Evolutionary conservation across 1,140 invertebrate species (phyloP).

Genomic region (Rhopalosiphum padi): DNA sequence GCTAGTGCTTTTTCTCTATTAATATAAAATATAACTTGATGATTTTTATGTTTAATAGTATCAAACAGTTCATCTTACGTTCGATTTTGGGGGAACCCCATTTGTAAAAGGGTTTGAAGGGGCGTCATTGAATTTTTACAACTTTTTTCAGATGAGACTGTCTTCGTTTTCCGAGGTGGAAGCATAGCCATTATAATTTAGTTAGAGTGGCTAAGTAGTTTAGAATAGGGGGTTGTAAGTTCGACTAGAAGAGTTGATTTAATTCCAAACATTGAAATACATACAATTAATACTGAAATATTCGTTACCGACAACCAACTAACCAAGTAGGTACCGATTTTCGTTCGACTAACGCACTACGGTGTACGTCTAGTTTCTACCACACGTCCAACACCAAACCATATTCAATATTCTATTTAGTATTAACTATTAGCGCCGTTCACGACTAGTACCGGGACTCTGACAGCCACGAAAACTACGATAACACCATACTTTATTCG

Average conservation of each 20-base stretch:
- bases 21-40: constrained; percentile 58
- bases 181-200: constrained; percentile 69
- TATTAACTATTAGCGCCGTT: not conserved
- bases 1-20: constrained; percentile 85
- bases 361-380: no score
- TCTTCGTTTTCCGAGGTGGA: constrained; percentile 72
- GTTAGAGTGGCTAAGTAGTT: not conserved
- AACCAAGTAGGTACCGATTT: not conserved
- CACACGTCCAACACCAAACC: not conserved
- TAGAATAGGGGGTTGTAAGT: not conserved
- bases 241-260: not conserved
- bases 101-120: constrained; percentile 81
- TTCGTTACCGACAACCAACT: not conserved
- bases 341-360: not conserved
- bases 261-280: not conserved
- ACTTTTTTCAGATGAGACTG: constrained; percentile 69
- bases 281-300: not conserved
- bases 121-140: constrained; percentile 76
- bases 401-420: not conserved
- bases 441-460: not conserved
- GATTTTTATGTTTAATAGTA: not conserved
- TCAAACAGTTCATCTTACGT: constrained; percentile 71
- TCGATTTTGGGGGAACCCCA: constrained; percentile 85
- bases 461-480: constrained; percentile 43
- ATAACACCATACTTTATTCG: not conserved